These are phyloP conservation scores for Clivina fossor DNA, from an alignment of 2,888 invertebrate genomes.

Conservation along the genomic window DNA sequence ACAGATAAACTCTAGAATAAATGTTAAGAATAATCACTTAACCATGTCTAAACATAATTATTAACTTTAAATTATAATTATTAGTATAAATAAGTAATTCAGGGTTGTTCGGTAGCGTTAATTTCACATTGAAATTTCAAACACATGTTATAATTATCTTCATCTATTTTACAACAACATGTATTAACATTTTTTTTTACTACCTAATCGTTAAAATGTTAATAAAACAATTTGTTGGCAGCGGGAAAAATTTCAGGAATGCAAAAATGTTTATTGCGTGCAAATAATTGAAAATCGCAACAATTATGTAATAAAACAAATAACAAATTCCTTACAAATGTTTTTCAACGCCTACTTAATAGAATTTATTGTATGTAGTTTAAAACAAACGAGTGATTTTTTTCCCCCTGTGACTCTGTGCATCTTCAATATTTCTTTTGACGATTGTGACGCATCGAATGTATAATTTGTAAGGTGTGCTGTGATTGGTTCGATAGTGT, in stretches of 20 bases:
- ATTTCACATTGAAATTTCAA: conserved; percentile 13
- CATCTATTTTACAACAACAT: conserved; percentile 1
- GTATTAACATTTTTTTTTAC: conserved; percentile 8
- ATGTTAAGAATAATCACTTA: not conserved
- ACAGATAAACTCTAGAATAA: no score
- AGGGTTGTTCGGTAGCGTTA: conserved; percentile 7
- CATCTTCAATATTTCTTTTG: no score
- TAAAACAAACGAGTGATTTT: not conserved
- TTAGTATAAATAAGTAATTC: conserved; percentile 2
- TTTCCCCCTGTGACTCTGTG: not conserved
- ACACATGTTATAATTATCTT: conserved; percentile 19
- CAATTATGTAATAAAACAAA: no score
- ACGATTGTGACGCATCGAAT: no score
- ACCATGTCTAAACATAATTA: conserved; percentile 17
- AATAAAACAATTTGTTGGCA: conserved; percentile 12
- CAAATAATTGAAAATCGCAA: not conserved
- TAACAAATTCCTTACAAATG: not conserved
- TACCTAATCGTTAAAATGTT: conserved; percentile 5
- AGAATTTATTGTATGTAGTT: not conserved
- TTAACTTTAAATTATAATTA: conserved; percentile 22
- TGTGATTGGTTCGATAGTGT: conserved; percentile 9
- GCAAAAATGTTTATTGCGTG: conserved; percentile 7
- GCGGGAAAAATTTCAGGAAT: conserved; percentile 9
- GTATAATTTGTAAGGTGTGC: no score
- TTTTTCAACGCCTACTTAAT: not conserved